Evolutionary conservation across 1,140 invertebrate species (phyloP).

Genomic region (Popillia japonica): DNA sequence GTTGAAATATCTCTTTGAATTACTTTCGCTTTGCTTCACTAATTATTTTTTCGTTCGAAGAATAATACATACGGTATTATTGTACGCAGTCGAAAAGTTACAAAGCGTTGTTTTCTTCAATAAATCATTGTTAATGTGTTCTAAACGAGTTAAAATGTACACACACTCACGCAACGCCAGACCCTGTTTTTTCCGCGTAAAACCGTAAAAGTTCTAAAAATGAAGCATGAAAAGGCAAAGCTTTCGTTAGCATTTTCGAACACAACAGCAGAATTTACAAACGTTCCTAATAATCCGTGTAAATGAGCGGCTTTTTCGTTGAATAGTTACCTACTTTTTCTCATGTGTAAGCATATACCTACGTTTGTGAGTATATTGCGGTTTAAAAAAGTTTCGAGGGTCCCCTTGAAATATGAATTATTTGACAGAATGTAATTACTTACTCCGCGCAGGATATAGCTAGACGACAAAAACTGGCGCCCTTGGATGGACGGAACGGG

Average conservation of each 20-base stretch:
- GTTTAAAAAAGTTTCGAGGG: not conserved
- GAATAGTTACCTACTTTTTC: not conserved
- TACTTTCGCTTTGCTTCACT: not conserved
- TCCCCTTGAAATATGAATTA: not conserved
- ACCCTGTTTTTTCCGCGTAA: not conserved
- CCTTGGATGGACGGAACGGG: not conserved
- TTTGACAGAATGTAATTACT: not conserved
- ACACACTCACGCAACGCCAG: not conserved
- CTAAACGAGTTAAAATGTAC: not conserved
- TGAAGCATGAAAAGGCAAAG: not conserved
- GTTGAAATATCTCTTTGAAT: not conserved
- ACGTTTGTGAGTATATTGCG: not conserved
- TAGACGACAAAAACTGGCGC: not conserved
- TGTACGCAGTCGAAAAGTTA: not conserved
- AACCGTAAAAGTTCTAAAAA: not conserved
- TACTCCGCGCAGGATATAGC: not conserved
- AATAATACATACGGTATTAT: not conserved
- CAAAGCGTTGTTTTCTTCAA: slow-evolving; percentile 7
- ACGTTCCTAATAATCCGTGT: not conserved
- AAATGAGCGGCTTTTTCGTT: not conserved
- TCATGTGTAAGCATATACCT: not conserved
- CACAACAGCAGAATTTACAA: not conserved
- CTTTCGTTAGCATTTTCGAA: not conserved
- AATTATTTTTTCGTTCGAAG: not conserved
- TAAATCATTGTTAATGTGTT: not conserved